Evolutionary conservation across 2,113 vertebrate species (phyloP), one percentile per base, ranked within the genome.

Genomic region (Phalacrocorax brasilianus): DNA sequence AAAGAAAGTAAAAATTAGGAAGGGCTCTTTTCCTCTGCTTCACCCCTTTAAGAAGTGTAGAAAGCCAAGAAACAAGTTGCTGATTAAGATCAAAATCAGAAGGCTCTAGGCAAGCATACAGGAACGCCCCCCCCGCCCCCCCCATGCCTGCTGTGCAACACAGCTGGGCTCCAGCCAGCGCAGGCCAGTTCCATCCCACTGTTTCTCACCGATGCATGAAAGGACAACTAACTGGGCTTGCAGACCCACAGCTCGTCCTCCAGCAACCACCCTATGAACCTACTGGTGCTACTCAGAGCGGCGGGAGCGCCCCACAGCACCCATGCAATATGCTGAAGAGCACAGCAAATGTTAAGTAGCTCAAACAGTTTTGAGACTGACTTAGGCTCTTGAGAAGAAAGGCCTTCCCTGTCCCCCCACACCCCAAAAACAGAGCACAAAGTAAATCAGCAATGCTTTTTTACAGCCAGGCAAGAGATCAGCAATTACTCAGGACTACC

Each of bases 11-110:
- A 59, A 27, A 76, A 47, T 44, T 11, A 85, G 49, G 65, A 82
- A 82, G 45, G 67, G 50, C 23, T 76, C 12, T 4, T n/a, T 42
- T 19, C 33, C 49, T 21, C 58, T 61, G 65, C 75, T 81, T 66
- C 24, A 67, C 20, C 35, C 42, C 42, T 38, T 14, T 26, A 42
- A 63, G 62, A 55, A 67, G 62, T 3, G 13, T 6, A 76, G 53
- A 55, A 91, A 95, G 78, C 53, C 74, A 94, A 88, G 45, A 45
- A 93, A 45, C 17, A n/a, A 90, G 42, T 40, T 86, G 71, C 82
- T 88, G 91, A 84, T 75, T 95, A 75, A 80, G 88, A 85, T 92
- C 13, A 38, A 83, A 79, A 33, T 33, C 24, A 61, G 89, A 73
- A 56, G 15, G 21, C 19, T 91, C 27, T 3, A 1, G 21, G 26